Evolutionary conservation across 2,113 vertebrate species (phyloP), one percentile per base, ranked within the genome.

Genomic region (Otocyon megalotis): DNA sequence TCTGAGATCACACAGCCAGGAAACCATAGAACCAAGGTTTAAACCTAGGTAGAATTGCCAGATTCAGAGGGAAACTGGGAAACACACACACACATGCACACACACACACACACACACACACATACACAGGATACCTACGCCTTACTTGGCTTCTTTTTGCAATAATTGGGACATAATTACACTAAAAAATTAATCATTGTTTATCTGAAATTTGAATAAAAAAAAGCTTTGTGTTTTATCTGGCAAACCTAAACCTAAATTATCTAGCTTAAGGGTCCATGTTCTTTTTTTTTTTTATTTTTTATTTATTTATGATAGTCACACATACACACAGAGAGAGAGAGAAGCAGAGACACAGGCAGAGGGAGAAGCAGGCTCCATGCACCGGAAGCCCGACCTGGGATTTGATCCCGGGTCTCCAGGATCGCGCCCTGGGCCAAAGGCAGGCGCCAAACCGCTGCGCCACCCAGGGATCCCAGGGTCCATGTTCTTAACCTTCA

Each of bases 161-260:
- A 62, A 58, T 80, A 43, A 22, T 85, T 88, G 20, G 56, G 19
- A 71, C 13, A 62, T 60, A 60, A 35, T 77, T 85, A 35, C 1
- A 67, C 43, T 93, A 80, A 94, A 92, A 72, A 56, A 32, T 92
- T 32, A 89, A 82, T 96, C 60, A 56, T 79, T 67, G 0, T 90
- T 83, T 80, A 83, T 20, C 67, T 88, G 53, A 94, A 92, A 65
- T 86, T 89, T 22, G 71, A 53, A 50, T 87, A 87, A 82, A 72
- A 72, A 19, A 35, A 8, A 80, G 24, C 16, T n/a, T 28, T 93
- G 15, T 48, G 26, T 86, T 93, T 63, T 88, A 77, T 48, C 50
- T n/a, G 91, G 24, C n/a, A 67, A 60, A 83, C 35, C 37, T 91
- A 85, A 74, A 26, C 12, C 15, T 74, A 15, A 53, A 11, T 43